Percentiles rank a stretch among this genome's conserved stretches.
Evolutionary conservation across 2,113 vertebrate genomes (phyloP).

Genomic region (Gasterosteus aculeatus): DNA sequence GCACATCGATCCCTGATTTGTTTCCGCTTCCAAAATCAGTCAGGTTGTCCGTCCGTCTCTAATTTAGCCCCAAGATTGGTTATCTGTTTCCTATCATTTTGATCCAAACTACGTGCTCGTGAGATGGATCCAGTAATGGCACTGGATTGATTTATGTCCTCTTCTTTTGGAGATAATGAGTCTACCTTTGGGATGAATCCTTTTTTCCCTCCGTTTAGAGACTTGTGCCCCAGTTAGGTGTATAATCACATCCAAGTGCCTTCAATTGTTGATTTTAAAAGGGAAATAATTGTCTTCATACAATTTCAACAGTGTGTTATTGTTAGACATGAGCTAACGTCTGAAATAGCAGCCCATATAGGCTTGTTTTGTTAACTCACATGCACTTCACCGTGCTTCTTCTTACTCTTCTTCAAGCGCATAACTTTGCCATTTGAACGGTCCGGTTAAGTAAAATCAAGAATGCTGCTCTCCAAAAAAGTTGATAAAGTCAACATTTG

Average conservation of each 20-base stretch:
- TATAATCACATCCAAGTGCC: background rate
- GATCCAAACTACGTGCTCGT: conserved; percentile 36
- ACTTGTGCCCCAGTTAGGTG: background rate
- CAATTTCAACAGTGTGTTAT: background rate
- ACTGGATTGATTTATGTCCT: conserved; percentile 47
- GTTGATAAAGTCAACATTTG: background rate
- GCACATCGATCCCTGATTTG: conserved; percentile 57
- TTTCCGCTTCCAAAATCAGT: conserved; percentile 47
- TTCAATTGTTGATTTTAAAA: background rate
- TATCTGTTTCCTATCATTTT: conserved; percentile 67
- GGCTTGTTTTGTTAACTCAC: background rate
- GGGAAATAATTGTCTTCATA: background rate
- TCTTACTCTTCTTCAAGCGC: background rate
- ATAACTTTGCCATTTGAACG: background rate
- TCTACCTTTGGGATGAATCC: background rate
- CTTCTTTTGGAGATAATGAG: conserved; percentile 36
- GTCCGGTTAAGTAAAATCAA: background rate
- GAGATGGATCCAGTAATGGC: conserved; percentile 44
- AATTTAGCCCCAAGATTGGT: conserved; percentile 55
- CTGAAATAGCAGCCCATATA: background rate
- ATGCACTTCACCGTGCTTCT: background rate
- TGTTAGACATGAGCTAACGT: background rate
- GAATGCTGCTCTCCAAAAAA: background rate
- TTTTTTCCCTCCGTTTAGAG: background rate
- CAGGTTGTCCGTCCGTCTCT: conserved; percentile 43